A percentile compares a stretch with the other conserved stretches of the same genome.
Conservation (phyloP, 2,113 vertebrate species). For the Poeciliopsis turrubarensis region DNA sequence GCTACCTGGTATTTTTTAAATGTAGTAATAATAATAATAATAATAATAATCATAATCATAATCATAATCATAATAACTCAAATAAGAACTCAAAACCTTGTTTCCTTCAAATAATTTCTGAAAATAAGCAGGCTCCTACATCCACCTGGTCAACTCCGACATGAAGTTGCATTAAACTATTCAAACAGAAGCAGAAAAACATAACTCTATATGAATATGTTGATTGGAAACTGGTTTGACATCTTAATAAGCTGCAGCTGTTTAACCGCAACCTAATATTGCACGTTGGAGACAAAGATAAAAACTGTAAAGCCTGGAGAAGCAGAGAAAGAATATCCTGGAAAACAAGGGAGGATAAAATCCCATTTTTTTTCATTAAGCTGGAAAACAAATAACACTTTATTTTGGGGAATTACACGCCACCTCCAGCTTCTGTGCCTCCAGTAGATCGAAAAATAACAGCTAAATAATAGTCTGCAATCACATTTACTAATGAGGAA, state of each 20-base stretch:
- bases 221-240: not conserved
- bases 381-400: not conserved
- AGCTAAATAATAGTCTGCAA: not conserved
- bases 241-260: not conserved
- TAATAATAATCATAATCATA: too few species aligned
- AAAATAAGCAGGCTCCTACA: too few species aligned
- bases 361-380: not conserved
- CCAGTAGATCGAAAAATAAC: not conserved
- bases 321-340: not conserved
- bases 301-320: too few species aligned
- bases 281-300: not conserved
- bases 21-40: too few species aligned
- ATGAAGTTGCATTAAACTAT: not conserved
- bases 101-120: too few species aligned
- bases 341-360: not conserved
- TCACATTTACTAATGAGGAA: not conserved
- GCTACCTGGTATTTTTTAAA: too few species aligned
- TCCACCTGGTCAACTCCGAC: too few species aligned
- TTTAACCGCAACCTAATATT: not conserved
- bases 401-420: not conserved
- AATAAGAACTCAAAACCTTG: too few species aligned
- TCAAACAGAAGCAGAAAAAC: not conserved
- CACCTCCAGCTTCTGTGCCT: not conserved
- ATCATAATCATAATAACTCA: too few species aligned
- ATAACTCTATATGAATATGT: not conserved